A percentile compares a stretch with the other conserved stretches of the same genome.
These are phyloP conservation scores for Clarias platycephalus DNA, from an alignment of 2,797 vertebrate species.

Conservation along the genomic window DNA sequence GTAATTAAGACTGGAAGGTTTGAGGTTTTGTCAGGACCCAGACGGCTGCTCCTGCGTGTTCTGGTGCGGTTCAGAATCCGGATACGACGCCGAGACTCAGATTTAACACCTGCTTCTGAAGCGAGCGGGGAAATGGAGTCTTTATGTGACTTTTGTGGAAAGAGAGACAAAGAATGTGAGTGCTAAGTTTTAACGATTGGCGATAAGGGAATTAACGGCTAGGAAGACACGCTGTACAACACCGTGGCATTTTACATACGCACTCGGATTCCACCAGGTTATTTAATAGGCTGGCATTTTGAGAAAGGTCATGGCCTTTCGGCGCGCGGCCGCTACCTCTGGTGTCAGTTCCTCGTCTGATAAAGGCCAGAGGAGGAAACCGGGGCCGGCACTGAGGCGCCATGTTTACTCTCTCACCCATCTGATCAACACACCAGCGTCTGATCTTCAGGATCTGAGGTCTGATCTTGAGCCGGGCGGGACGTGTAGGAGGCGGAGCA, in stretches of 20 bases:
- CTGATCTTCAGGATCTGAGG: slow-evolving; percentile 65
- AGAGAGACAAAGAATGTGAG: neutral
- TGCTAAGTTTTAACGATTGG: neutral
- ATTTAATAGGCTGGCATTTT: slow-evolving; percentile 76
- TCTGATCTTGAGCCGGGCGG: neutral
- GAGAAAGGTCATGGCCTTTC: slow-evolving; percentile 77
- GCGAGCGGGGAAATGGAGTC: neutral
- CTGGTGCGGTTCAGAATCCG: neutral
- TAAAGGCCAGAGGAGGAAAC: slow-evolving; percentile 60
- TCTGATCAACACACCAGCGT: slow-evolving; percentile 62
- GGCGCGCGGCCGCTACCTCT: slow-evolving; percentile 66
- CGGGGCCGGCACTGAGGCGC: neutral
- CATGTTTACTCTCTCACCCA: slow-evolving; percentile 46
- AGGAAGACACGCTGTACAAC: slow-evolving; percentile 58
- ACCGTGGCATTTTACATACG: slow-evolving; percentile 71
- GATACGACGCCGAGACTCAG: neutral
- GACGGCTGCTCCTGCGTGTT: neutral
- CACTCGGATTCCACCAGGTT: slow-evolving; percentile 69
- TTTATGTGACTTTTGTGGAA: neutral
- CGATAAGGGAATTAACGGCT: slow-evolving; percentile 57
- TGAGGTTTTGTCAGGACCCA: neutral
- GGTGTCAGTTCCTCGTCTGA: slow-evolving; percentile 67
- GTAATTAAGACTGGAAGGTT: neutral
- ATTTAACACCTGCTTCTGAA: neutral
- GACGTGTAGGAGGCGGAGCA: neutral